Base-by-base conservation (phyloP, 2,797 vertebrate species). In the Hemibagrus guttatus region DNA sequence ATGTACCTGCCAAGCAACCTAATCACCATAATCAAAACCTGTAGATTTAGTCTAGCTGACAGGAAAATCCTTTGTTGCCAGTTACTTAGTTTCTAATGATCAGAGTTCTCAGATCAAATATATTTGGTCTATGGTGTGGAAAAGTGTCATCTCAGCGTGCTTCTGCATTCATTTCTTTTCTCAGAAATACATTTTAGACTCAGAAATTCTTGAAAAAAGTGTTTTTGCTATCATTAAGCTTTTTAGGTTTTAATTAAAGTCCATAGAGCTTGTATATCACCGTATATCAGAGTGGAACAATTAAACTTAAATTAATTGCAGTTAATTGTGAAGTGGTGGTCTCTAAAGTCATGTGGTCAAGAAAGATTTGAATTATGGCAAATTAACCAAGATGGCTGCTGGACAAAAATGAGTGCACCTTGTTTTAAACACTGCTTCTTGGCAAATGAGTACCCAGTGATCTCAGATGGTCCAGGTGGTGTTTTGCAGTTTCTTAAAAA, bases 1-100 rank as follows among this genome's bases (percentile, higher is more conserved):
- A 52, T 42, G 66, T 83, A 66, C 35, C 59, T 19, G 31, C 72
- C 72, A 83, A 42, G 46, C n/a, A 0, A 35, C 42, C 28, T 66
- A 35, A 56, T 85, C 49, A 28, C 46, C 28, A 49, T 76, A 17
- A 64, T 78, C 28, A 85, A 84, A 49, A 75, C 54, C 59, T 75
- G 58, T 49, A 63, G 71, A 76, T 63, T 31, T 39, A 54, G 3
- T 56, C 28, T n/a, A 46, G 26, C 58, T 64, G 14, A 35, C 79
- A 49, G 14, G 59, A 14, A 63, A 64, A 46, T 81, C 63, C 79
- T 49, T 21, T 19, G 12, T 4, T 1, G 5, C 14, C 39, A 19
- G 23, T 59, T 80, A 56, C 31, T 80, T 31, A 39, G 31, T 80
- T 63, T 63, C 14, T 61, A 80, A 42, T 63, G 58, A 80, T 61